Percentiles rank a stretch among this genome's conserved stretches.
phyloP scores from a whole-genome alignment of 2,888 invertebrate genomes.

The Hirtodrosophila confusa region DNA sequence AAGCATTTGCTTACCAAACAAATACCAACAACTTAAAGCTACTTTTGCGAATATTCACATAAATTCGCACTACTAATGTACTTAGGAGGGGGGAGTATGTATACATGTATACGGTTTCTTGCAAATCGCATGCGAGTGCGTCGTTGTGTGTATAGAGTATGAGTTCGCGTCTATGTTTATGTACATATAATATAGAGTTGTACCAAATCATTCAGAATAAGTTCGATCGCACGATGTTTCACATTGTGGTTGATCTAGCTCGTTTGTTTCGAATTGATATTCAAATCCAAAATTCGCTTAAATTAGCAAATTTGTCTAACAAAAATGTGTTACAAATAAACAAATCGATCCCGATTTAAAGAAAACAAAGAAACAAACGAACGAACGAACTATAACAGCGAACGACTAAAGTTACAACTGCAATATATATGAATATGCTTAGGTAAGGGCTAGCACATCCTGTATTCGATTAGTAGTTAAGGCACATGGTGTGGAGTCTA shows the following conservation, averaged over 20 bases:
- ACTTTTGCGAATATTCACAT: constrained; percentile 55
- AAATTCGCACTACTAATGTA: constrained; percentile 46
- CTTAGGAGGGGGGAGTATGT: constrained; percentile 37
- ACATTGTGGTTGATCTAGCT: too few relatives aligned
- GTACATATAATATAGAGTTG: neutral
- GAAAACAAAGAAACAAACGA: too few relatives aligned
- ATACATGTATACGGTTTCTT: constrained; percentile 44
- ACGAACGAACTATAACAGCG: too few relatives aligned
- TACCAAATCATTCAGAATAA: too few relatives aligned
- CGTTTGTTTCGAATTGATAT: too few relatives aligned
- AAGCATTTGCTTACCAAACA: constrained; percentile 52
- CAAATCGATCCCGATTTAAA: too few relatives aligned
- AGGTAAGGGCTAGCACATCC: constrained; percentile 60
- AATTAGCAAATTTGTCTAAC: too few relatives aligned
- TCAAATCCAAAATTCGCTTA: too few relatives aligned
- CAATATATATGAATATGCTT: constrained; percentile 6
- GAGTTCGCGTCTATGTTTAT: constrained; percentile 31
- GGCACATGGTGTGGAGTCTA: constrained; percentile 75
- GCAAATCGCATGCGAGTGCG: constrained; percentile 68
- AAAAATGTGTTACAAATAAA: too few relatives aligned
- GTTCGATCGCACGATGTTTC: too few relatives aligned
- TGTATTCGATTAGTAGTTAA: constrained; percentile 74
- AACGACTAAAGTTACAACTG: too few relatives aligned
- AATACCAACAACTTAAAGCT: constrained; percentile 70
- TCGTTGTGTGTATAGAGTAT: constrained; percentile 48